A percentile compares a stretch with the other conserved stretches of the same genome.
phyloP scores from a whole-genome alignment of 2,797 vertebrate genomes.

The Sebastes reedi region DNA sequence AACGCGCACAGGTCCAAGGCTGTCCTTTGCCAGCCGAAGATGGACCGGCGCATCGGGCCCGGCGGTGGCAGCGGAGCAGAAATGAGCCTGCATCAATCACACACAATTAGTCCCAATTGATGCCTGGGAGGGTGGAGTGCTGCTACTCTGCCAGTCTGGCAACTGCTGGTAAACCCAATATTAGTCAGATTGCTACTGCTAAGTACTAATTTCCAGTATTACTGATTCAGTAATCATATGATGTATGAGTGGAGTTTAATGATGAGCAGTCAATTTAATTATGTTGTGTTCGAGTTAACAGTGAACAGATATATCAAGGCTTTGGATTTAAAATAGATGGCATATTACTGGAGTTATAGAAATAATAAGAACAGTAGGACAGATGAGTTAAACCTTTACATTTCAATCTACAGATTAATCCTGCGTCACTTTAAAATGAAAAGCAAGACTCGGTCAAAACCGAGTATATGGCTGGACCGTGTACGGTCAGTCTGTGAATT shows the following conservation, averaged over 20 bases:
- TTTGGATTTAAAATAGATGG: not conserved
- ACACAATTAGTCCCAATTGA: conserved; percentile 64
- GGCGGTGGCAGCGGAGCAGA: conserved; percentile 35
- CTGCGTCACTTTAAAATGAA: not conserved
- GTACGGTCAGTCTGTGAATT: too few relatives aligned
- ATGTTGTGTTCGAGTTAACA: conserved; percentile 4
- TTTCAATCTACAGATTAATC: not conserved
- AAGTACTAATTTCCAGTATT: conserved; percentile 29
- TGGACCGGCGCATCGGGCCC: conserved; percentile 20
- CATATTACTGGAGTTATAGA: not conserved
- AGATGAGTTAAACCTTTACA: not conserved
- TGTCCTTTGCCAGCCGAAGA: conserved; percentile 16
- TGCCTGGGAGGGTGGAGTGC: conserved; percentile 34
- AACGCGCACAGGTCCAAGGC: conserved; percentile 10
- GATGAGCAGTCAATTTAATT: conserved; percentile 11
- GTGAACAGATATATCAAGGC: not conserved
- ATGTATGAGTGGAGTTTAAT: conserved; percentile 4
- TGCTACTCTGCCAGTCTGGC: conserved; percentile 30
- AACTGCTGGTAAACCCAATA: conserved; percentile 43
- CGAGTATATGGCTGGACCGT: too few relatives aligned
- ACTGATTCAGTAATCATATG: conserved; percentile 20
- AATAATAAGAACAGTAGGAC: not conserved
- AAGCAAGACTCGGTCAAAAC: not conserved
- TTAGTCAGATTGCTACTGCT: conserved; percentile 33
- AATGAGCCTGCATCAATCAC: conserved; percentile 64